These are phyloP conservation scores for Drosophila algonquin DNA, from an alignment of 2,888 invertebrate genomes.

Conservation along the genomic window DNA sequence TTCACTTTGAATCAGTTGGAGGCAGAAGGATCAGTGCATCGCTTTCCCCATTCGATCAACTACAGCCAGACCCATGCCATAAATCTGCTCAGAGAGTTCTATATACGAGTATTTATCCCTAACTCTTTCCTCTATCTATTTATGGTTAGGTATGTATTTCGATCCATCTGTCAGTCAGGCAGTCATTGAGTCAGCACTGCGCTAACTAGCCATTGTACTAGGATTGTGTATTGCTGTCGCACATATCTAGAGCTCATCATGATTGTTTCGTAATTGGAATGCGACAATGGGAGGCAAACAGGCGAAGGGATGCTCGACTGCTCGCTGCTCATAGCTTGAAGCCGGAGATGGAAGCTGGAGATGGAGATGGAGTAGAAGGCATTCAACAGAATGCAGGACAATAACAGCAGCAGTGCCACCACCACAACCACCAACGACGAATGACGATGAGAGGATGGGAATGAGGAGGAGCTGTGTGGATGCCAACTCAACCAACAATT, in stretches of 20 bases:
- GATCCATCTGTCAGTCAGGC: constrained; percentile 6
- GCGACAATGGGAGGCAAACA: constrained; percentile 63
- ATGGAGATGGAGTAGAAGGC: constrained; percentile 33
- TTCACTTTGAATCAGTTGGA: no score
- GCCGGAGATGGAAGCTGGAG: constrained; percentile 6
- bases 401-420: constrained; percentile 22
- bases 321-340: background rate
- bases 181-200: constrained; percentile 11
- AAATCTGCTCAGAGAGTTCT: no score
- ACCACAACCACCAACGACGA: background rate
- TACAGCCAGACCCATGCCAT: no score
- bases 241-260: constrained; percentile 75
- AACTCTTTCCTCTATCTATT: no score
- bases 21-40: no score
- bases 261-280: constrained; percentile 80
- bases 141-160: background rate
- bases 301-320: background rate
- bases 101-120: no score
- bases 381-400: constrained; percentile 59
- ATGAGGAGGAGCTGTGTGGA: constrained; percentile 45
- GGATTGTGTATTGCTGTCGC: constrained; percentile 36
- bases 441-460: constrained; percentile 14
- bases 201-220: constrained; percentile 49
- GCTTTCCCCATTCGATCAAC: no score
- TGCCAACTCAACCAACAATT: constrained; percentile 76